Evolutionary conservation across 2,797 vertebrate genomes (phyloP).

Genomic region (Rhincodon typus): DNA sequence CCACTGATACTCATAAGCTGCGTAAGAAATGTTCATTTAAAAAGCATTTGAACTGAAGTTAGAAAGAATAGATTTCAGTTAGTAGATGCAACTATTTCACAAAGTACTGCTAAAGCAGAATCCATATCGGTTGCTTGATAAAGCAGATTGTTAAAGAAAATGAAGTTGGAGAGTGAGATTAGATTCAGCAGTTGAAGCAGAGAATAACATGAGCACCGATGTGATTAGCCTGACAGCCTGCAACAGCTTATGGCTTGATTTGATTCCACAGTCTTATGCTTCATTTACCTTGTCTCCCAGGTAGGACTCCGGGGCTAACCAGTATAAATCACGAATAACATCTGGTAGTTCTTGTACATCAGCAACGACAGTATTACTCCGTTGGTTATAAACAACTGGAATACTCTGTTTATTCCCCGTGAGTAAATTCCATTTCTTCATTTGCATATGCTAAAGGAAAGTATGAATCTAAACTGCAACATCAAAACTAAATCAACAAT

Average conservation of each 20-base stretch:
- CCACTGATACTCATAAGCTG: neutral
- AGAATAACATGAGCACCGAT: neutral
- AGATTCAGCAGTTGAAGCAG: neutral
- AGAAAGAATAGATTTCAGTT: neutral
- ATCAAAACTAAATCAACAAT: neutral
- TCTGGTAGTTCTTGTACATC: constrained; percentile 80
- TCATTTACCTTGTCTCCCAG: constrained; percentile 76
- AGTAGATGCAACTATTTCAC: neutral
- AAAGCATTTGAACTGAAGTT: neutral
- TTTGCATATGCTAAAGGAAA: constrained; percentile 71
- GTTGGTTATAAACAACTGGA: constrained; percentile 69
- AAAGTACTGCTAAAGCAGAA: neutral
- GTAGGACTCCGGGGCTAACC: constrained; percentile 78
- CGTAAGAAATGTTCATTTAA: neutral
- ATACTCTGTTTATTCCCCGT: constrained; percentile 57
- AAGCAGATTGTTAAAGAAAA: neutral
- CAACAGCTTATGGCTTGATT: neutral
- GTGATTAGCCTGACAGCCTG: neutral
- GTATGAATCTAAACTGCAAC: neutral
- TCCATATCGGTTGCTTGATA: neutral
- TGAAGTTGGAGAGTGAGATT: neutral
- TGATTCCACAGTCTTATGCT: neutral
- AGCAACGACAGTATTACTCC: constrained; percentile 77
- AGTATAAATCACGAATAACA: constrained; percentile 64
- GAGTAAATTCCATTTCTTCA: constrained; percentile 76